Conservation (phyloP, 2,888 invertebrate genomes). For the Automeris io region DNA sequence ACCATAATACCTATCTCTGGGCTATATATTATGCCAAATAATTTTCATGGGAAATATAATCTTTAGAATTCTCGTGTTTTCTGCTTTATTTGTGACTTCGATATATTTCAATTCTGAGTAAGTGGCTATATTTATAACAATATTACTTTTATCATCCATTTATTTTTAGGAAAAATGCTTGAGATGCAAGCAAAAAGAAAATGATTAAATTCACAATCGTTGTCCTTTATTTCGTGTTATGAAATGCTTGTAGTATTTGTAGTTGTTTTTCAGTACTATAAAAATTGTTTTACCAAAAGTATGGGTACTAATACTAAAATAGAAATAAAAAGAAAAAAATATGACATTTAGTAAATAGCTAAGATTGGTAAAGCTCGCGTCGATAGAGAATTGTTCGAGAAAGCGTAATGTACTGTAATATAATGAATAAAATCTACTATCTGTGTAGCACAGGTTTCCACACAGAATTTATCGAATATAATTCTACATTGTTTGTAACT, state of each 20-base stretch:
- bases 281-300: no score
- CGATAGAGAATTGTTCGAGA: background rate
- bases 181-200: no score
- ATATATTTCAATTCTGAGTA: background rate
- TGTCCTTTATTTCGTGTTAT: no score
- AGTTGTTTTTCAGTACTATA: no score
- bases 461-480: background rate
- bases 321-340: no score
- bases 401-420: background rate
- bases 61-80: background rate
- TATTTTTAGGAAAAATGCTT: no score
- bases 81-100: background rate
- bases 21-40: slow-evolving; percentile 1
- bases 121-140: no score
- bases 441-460: background rate
- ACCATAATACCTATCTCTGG: slow-evolving; percentile 3
- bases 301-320: no score
- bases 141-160: no score
- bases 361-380: background rate
- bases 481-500: background rate
- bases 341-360: background rate
- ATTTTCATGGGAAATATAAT: slow-evolving; percentile 5
- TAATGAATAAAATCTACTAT: background rate
- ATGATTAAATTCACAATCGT: no score
- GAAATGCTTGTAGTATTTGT: no score